These are phyloP conservation scores for Lepidochitona cinerea DNA, from an alignment of 2,888 invertebrate genomes.

Conservation along the genomic window DNA sequence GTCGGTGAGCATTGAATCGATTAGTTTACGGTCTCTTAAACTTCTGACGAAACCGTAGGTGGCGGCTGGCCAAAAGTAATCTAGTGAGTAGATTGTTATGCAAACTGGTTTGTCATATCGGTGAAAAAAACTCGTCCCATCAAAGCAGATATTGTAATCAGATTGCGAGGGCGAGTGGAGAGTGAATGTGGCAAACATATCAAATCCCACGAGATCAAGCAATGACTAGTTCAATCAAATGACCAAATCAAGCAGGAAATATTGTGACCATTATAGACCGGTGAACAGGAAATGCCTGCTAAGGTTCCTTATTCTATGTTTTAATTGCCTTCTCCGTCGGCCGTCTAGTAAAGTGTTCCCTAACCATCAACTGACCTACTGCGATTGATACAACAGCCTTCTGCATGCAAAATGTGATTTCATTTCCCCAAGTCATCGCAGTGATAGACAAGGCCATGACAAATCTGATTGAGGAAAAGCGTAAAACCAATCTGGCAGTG, in stretches of 20 bases:
- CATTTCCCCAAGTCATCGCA: conserved; percentile 5
- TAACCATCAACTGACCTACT: background rate
- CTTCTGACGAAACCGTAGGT: background rate
- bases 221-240: background rate
- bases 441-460: conserved; percentile 4
- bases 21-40: background rate
- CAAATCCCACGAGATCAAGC: background rate
- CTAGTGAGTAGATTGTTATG: background rate
- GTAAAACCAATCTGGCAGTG: conserved; percentile 4
- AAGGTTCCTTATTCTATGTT: background rate
- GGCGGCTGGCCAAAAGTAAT: background rate
- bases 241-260: conserved; percentile 9
- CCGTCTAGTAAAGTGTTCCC: conserved; percentile 1
- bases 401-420: conserved; percentile 7
- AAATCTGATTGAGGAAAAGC: conserved; percentile 3
- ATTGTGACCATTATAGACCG: background rate
- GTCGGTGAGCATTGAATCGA: too few relatives aligned
- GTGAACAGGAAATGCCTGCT: background rate
- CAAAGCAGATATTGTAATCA: background rate
- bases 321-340: conserved; percentile 2
- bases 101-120: conserved; percentile 2
- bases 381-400: conserved; percentile 5
- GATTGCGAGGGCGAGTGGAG: background rate
- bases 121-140: background rate
- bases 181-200: background rate